phyloP scores from a whole-genome alignment of 2,797 vertebrate species.

The Neoniphon sammara region DNA sequence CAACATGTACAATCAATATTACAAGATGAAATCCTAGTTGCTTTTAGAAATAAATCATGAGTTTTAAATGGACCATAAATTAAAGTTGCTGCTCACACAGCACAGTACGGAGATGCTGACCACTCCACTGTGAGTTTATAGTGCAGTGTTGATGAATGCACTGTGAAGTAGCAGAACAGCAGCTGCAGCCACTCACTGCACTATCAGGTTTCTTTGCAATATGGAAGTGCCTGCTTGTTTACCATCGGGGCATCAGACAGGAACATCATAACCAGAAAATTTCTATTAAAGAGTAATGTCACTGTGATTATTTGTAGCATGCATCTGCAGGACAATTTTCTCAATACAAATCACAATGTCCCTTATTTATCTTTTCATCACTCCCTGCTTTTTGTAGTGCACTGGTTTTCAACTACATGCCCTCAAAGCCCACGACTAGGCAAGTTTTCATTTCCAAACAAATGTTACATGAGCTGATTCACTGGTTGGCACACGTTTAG shows the following conservation, averaged over 20 bases:
- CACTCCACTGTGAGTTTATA: conserved; percentile 46
- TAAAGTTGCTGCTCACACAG: conserved; percentile 21
- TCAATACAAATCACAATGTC: conserved; percentile 48
- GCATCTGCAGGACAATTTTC: conserved; percentile 70
- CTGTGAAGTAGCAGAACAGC: conserved; percentile 59
- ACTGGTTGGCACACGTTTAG: conserved; percentile 55
- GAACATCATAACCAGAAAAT: conserved; percentile 57
- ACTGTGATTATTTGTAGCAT: conserved; percentile 85
- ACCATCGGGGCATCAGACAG: conserved; percentile 55
- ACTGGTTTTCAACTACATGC: conserved; percentile 55
- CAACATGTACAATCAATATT: conserved; percentile 33
- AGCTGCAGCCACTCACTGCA: conserved; percentile 53
- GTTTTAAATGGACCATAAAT: conserved; percentile 54
- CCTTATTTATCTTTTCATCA: conserved; percentile 16
- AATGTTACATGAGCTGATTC: conserved; percentile 16
- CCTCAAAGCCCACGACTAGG: conserved; percentile 35
- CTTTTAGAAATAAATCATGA: conserved; percentile 46
- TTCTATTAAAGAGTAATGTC: conserved; percentile 73
- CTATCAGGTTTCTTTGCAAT: conserved; percentile 65
- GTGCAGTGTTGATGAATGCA: conserved; percentile 61
- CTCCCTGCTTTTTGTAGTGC: conserved; percentile 51
- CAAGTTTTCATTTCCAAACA: conserved; percentile 2
- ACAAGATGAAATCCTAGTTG: conserved; percentile 24
- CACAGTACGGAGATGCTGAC: conserved; percentile 41
- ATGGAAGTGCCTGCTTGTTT: conserved; percentile 62